Evolutionary conservation across 2,888 invertebrate species (phyloP), one percentile per base, ranked within the genome.

Genomic region (Euspilapteryx auroguttella): DNA sequence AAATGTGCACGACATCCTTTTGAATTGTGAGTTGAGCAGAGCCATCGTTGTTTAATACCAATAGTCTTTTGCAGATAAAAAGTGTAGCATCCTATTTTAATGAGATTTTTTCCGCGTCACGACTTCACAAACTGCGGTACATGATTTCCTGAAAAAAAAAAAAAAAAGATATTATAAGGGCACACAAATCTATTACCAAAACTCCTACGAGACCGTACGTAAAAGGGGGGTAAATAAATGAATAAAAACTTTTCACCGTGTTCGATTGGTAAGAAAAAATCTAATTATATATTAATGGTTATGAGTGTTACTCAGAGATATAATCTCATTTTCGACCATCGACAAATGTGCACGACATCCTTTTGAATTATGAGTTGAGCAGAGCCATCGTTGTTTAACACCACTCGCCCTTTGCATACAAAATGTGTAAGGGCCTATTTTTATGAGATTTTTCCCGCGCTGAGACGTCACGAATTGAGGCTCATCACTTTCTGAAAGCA

Each of bases 31-130:
- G 34, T 38, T 4, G 36, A 37, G 15, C 36, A 37, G n/a, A 32
- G 37, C 38, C 33, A 41, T 11, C 27, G n/a, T n/a, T n/a, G n/a
- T n/a, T n/a, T n/a, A n/a, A n/a, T n/a, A n/a, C n/a, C n/a, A n/a
- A n/a, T 23, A 4, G 15, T 23, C 12, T 30, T 30, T n/a, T 8
- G 10, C 9, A 21, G 23, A 12, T 29, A 33, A 47, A 57, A 0
- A n/a, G 44, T 54, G 32, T 47, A 55, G 1, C 50, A 45, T 7
- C 44, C 39, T 2, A 48, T 24, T n/a, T 36, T 38, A 2, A 57
- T 37, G 29, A 61, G 26, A 7, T 38, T 39, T n/a, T 34, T 50
- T 1, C 57, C 54, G 27, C 47, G 43, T 21, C 39, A 38, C 1
- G 56, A 54, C 11, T 29, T 30, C 5, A 49, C 31, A 25, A 47